Evolutionary conservation across 2,888 invertebrate species (phyloP).

Genomic region (Sphecodes monilicornis): DNA sequence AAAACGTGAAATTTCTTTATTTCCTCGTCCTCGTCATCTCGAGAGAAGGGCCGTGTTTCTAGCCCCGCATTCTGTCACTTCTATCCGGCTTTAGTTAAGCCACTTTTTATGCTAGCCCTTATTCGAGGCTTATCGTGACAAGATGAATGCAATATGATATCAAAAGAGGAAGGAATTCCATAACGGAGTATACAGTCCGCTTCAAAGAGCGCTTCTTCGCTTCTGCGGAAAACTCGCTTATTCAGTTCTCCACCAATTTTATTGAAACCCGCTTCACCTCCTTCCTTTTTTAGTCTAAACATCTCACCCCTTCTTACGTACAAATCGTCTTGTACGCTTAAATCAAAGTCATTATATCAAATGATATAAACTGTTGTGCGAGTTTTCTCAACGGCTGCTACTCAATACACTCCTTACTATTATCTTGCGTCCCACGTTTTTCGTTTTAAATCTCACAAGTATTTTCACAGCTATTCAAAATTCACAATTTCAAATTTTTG

Average conservation of each 20-base stretch:
- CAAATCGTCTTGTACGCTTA: conserved; percentile 33
- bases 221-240: conserved; percentile 24
- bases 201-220: conserved; percentile 43
- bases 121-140: conserved; percentile 68
- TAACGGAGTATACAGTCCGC: conserved; percentile 50
- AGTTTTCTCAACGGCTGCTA: no score
- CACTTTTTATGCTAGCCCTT: conserved; percentile 68
- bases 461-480: no score
- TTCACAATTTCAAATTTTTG: no score
- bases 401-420: no score
- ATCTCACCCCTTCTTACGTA: not conserved
- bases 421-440: no score
- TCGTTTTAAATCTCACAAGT: no score
- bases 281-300: not conserved
- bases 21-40: not conserved
- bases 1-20: conserved; percentile 44
- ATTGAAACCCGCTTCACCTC: conserved; percentile 24
- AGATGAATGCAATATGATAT: conserved; percentile 70
- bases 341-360: no score
- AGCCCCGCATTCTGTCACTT: conserved; percentile 63
- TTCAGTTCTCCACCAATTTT: conserved; percentile 43
- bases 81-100: conserved; percentile 70
- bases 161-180: conserved; percentile 60
- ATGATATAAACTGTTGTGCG: no score
- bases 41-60: conserved; percentile 50